Base-by-base conservation (phyloP, 2,113 vertebrate species). In the Bettongia penicillata region DNA sequence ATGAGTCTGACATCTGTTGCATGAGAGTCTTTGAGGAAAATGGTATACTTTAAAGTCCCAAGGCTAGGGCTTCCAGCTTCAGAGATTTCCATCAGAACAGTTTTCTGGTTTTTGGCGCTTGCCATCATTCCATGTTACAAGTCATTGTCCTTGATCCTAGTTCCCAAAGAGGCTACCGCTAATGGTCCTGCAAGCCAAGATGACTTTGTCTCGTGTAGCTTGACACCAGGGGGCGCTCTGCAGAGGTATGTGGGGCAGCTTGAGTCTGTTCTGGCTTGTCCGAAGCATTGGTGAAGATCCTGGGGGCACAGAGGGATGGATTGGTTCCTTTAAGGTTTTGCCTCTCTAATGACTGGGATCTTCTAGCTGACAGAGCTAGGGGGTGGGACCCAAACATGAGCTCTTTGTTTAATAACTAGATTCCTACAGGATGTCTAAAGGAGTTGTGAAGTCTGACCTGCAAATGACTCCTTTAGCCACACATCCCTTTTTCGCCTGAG, bases 161-260 rank as follows among this genome's bases (percentile, higher is more conserved):
- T 96, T 96, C 94, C 97, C 52, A 99, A 98, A 95, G 99, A 99
- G 96, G 93, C 98, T 97, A 98, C 98, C 26, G 98, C 98, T 84
- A 98, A 98, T 0, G 98, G 98, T 95, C 98, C 93, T 1, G 26
- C 98, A 23, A 98, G 97, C 94, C 99, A 98, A 51, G 99, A 99
- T 0, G 98, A 99, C 97, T 99, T 99, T 4, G 98, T 99, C 53
- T 98, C 97, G 7, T 97, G 99, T 1, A 98, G 99, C 52, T 96
- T 96, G 0, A 98, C 98, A 3, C 51, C 97, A 37, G 97, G 91
- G 6, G 91, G 98, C 91, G 91, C 98, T 55, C 96, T 97, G 0
- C 98, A 94, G 8, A 98, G 99, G 99, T 99, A 96, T 84, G 96
- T 97, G 55, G 26, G 14, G 14, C 90, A 51, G 48, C n/a, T 16